Conservation (phyloP, 2,797 vertebrate genomes). For the Pangasius macronema region DNA sequence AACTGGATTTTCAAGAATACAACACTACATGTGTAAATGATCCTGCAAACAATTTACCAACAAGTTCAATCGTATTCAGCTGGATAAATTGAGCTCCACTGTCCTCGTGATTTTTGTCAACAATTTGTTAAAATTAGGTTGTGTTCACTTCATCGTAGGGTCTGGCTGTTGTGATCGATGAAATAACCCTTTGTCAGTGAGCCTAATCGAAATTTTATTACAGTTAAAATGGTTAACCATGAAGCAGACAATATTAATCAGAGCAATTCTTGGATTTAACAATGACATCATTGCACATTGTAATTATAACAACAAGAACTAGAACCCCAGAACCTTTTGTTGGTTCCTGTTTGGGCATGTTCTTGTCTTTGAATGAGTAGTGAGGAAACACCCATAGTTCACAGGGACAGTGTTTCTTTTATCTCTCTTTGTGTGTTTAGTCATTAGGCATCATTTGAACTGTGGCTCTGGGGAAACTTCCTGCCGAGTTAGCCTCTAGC, state of each 20-base stretch:
- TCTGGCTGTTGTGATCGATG: not conserved
- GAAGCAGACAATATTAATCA: not conserved
- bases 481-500: constrained; percentile 34
- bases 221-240: not conserved
- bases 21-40: not conserved
- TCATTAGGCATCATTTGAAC: constrained; percentile 42
- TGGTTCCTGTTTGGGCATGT: constrained; percentile 19
- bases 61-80: not conserved
- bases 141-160: not conserved
- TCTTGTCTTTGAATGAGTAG: not conserved
- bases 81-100: not conserved
- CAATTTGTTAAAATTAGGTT: not conserved
- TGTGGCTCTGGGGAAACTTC: constrained; percentile 30
- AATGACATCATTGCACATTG: not conserved
- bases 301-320: not conserved
- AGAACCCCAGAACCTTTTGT: constrained; percentile 17
- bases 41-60: not conserved
- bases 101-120: not conserved
- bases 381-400: constrained; percentile 16
- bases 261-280: not conserved
- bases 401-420: constrained; percentile 47
- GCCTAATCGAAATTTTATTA: not conserved
- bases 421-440: constrained; percentile 52
- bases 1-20: not conserved
- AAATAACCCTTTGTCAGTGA: not conserved